Conservation (phyloP, 2,888 invertebrate genomes). For the Campaea margaritaria region DNA sequence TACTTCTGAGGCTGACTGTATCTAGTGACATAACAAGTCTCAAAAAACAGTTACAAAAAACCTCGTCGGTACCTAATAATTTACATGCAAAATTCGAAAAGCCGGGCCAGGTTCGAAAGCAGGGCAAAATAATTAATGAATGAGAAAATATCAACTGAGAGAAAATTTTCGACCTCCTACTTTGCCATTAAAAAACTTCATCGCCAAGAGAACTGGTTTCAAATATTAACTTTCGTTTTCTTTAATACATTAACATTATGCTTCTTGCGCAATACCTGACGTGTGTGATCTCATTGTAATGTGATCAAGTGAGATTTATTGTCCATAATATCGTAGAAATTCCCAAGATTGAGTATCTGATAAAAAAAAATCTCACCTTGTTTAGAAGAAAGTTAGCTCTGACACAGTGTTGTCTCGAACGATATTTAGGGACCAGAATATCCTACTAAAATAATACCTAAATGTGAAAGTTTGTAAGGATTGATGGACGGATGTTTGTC, state of each 20-base stretch:
- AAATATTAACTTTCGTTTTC: slow-evolving; percentile 34
- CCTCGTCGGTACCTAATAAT: too few species aligned
- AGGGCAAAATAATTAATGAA: not conserved
- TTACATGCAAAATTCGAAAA: not conserved
- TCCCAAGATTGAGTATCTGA: slow-evolving; percentile 9
- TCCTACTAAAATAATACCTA: too few species aligned
- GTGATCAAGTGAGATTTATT: not conserved
- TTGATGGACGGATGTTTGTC: too few species aligned
- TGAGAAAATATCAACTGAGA: slow-evolving; percentile 1
- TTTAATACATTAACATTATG: slow-evolving; percentile 20
- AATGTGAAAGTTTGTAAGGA: too few species aligned
- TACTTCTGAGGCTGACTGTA: too few species aligned
- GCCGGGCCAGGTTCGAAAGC: not conserved
- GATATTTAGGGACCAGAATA: too few species aligned
- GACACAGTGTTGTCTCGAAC: too few species aligned
- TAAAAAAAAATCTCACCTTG: not conserved
- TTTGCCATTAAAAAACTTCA: slow-evolving; percentile 19
- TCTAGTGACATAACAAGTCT: too few species aligned
- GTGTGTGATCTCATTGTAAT: not conserved
- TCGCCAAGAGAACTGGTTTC: slow-evolving; percentile 30
- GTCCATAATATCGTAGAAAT: slow-evolving; percentile 4
- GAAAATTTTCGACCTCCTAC: slow-evolving; percentile 7
- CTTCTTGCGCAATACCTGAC: slow-evolving; percentile 25
- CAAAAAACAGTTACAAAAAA: too few species aligned
- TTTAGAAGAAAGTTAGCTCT: too few species aligned